A percentile compares a stretch with the other conserved stretches of the same genome.
Conservation (phyloP, 2,797 vertebrate genomes). For the Gobio occitaniae region DNA sequence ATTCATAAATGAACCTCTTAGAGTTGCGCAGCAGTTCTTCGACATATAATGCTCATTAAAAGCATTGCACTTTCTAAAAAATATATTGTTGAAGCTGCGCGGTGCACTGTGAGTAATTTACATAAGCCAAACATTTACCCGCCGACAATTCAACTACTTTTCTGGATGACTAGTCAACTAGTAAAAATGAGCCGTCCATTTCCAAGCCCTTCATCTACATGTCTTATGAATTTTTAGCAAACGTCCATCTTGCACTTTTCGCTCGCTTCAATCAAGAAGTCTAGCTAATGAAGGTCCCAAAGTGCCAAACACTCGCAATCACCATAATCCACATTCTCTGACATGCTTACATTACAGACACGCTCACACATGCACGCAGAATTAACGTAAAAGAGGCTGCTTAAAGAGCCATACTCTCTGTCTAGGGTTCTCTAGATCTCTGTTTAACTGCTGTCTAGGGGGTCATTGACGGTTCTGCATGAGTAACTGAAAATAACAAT, state of each 20-base stretch:
- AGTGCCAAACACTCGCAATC: background rate
- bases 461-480: constrained; percentile 45
- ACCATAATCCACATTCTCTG: background rate
- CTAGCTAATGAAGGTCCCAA: constrained; percentile 11
- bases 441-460: constrained; percentile 31
- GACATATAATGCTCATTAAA: background rate
- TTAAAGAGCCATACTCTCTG: constrained; percentile 31
- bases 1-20: background rate
- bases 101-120: background rate
- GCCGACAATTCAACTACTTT: background rate
- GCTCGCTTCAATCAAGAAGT: background rate
- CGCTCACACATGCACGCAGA: background rate
- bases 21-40: background rate
- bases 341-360: constrained; percentile 6
- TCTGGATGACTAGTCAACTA: background rate
- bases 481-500: constrained; percentile 52
- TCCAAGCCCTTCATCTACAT: background rate
- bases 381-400: constrained; percentile 46
- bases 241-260: background rate
- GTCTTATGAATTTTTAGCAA: background rate
- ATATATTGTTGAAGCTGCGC: background rate
- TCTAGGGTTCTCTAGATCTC: constrained; percentile 40
- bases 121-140: background rate
- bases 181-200: constrained; percentile 15
- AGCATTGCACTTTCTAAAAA: background rate